phyloP scores from a whole-genome alignment of 1,140 invertebrate genomes.

The Pissodes strobi region DNA sequence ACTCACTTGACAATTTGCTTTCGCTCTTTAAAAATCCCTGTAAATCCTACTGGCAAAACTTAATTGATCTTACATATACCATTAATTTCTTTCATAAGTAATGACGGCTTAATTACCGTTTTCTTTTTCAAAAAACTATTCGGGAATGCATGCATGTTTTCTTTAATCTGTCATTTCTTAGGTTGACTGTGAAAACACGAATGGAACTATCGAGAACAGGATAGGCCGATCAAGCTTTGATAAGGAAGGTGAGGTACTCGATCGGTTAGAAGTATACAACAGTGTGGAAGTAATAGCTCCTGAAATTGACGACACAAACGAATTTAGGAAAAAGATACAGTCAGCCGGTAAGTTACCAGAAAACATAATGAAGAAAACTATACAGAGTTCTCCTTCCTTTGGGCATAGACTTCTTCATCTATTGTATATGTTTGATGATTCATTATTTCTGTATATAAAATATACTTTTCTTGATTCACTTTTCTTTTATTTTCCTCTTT shows the following conservation, averaged over 20 bases:
- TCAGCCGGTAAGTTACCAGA: slow-evolving; percentile 36
- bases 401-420: slow-evolving; percentile 4
- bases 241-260: slow-evolving; percentile 64
- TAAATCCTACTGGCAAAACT: no score
- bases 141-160: neutral
- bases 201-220: slow-evolving; percentile 32
- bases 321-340: slow-evolving; percentile 29
- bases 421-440: neutral
- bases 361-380: neutral
- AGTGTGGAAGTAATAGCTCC: slow-evolving; percentile 77
- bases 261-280: slow-evolving; percentile 75
- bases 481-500: slow-evolving; percentile 37
- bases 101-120: no score
- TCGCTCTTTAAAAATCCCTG: no score
- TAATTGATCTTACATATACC: no score
- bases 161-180: slow-evolving; percentile 42
- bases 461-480: slow-evolving; percentile 36
- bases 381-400: slow-evolving; percentile 18
- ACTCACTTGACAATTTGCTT: no score
- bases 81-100: no score
- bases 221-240: slow-evolving; percentile 54
- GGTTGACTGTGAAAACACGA: slow-evolving; percentile 52
- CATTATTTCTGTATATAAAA: slow-evolving; percentile 34
- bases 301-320: slow-evolving; percentile 63
- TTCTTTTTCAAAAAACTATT: neutral